Evolutionary conservation across 1,140 invertebrate genomes (phyloP).

Genomic region (Medauroidea extradentata): DNA sequence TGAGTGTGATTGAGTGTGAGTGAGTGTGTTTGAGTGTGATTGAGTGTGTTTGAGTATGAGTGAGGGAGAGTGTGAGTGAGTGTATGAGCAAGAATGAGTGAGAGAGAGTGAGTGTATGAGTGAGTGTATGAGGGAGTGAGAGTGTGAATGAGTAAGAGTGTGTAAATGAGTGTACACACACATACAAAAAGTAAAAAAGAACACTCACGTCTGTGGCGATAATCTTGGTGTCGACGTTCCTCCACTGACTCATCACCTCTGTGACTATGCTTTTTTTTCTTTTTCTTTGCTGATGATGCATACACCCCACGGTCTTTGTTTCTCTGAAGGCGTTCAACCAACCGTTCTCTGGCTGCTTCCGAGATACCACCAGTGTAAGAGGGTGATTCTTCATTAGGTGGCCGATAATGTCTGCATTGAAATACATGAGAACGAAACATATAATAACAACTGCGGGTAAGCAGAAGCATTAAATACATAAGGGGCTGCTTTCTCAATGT

Average conservation of each 20-base stretch:
- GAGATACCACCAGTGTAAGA: constrained; percentile 89
- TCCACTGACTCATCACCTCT: constrained; percentile 26
- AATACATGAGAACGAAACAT: too few relatives aligned
- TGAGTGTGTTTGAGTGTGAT: too few relatives aligned
- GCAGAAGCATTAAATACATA: too few relatives aligned
- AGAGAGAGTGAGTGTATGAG: too few relatives aligned
- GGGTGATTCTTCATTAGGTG: constrained; percentile 80
- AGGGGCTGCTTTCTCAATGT: too few relatives aligned
- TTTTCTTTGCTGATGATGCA: constrained; percentile 50
- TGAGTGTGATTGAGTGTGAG: too few relatives aligned
- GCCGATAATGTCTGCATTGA: constrained; percentile 62
- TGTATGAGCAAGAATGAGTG: too few relatives aligned
- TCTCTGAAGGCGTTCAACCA: constrained; percentile 59
- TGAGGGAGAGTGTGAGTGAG: too few relatives aligned
- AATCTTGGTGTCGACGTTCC: constrained; percentile 20
- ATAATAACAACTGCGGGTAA: too few relatives aligned
- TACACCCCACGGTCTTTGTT: constrained; percentile 52
- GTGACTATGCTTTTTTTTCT: constrained; percentile 37
- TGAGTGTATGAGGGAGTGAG: too few relatives aligned
- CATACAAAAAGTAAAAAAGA: background rate
- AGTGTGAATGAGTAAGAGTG: background rate
- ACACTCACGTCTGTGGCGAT: constrained; percentile 19
- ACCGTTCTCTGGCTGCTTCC: constrained; percentile 65
- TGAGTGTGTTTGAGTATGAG: too few relatives aligned
- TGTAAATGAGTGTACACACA: background rate